Base-by-base conservation (phyloP, 2,113 vertebrate species). In the Entomyzon cyanotis region DNA sequence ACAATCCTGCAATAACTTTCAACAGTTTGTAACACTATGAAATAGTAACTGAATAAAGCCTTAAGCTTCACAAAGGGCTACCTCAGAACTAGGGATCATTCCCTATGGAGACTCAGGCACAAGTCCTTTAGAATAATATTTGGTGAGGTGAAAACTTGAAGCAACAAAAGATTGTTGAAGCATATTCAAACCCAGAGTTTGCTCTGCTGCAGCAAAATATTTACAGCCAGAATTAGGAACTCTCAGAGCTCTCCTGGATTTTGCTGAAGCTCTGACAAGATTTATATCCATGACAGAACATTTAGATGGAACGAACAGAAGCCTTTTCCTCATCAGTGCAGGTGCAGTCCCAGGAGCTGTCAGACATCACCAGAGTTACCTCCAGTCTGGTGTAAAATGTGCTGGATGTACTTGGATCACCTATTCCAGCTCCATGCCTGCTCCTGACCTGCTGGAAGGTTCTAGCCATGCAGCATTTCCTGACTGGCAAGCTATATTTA, bases 401-500 rank as follows among this genome's bases (percentile, higher is more conserved):
- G 15, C 67, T 6, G 3, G 31, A 3, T 23, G 19, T 17, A 15
- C 19, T 35, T 9, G n/a, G 20, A 16, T 75, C 49, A 28, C 46
- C 28, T 16, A 1, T 44, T 31, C 17, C 65, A 58, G 39, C 30
- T 50, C 42, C 74, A 65, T 2, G 4, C 27, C 94, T 47, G 19
- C 55, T 88, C 69, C 70, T 42, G 59, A 69, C 70, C 59, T 65
- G 46, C 84, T 33, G 84, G 53, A 69, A 93, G 28, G 46, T 79
- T 91, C 87, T 23, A 46, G 5, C 49, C 65, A 11, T 16, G 59
- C 10, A 25, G 21, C 31, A 17, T 11, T 69, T 58, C 46, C 75
- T 73, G 65, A 16, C 42, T 79, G 46, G 35, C 16, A 58, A n/a
- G 23, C 2, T 94, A 80, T 85, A 74, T 86, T 93, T 94, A 94